A percentile compares a stretch with the other conserved stretches of the same genome.
phyloP scores from a whole-genome alignment of 2,113 vertebrate genomes.

The Laticauda laticaudata region DNA sequence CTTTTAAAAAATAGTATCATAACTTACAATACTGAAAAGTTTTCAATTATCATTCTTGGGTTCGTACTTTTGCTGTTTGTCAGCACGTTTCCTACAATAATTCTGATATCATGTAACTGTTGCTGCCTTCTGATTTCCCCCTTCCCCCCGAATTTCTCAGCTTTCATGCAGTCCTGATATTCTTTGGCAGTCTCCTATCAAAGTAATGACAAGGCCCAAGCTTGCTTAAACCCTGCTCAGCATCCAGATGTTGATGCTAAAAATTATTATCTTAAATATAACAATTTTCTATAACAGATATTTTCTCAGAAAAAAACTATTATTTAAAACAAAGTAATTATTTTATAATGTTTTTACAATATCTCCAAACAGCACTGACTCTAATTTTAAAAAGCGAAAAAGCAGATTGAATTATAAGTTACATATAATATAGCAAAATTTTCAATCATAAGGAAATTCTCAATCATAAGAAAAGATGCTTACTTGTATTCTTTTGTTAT shows the following conservation, averaged over 20 bases:
- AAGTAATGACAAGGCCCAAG: not conserved
- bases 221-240: not conserved
- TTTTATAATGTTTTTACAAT: not conserved
- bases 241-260: not conserved
- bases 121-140: not conserved
- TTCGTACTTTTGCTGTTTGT: not conserved
- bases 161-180: not conserved
- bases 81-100: not conserved
- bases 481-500: constrained; percentile 70
- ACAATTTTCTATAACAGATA: not conserved
- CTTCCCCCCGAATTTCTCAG: not conserved
- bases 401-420: not conserved
- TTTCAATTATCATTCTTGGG: not conserved
- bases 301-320: not conserved
- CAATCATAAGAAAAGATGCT: constrained; percentile 39
- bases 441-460: not conserved
- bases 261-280: not conserved
- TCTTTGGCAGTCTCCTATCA: not conserved
- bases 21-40: not conserved
- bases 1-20: not conserved
- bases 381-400: not conserved
- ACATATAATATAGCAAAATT: not conserved
- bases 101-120: not conserved
- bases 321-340: not conserved
- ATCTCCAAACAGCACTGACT: not conserved